These are phyloP conservation scores for Polyploca ridens DNA, from an alignment of 2,888 invertebrate species.

Conservation along the genomic window DNA sequence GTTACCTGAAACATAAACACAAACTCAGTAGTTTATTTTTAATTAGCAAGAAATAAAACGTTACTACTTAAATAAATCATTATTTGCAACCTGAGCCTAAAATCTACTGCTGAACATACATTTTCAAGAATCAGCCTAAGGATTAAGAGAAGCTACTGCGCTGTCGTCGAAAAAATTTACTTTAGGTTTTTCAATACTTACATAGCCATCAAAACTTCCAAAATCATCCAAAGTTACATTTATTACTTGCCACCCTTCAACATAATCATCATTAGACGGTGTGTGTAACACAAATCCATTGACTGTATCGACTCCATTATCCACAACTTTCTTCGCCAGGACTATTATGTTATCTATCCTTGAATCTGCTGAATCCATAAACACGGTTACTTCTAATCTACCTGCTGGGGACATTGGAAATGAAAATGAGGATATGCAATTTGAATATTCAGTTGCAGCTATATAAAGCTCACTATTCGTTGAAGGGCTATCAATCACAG, in stretches of 20 bases:
- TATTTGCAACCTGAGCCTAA: too few relatives aligned
- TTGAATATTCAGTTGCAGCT: slow-evolving; percentile 25
- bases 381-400: slow-evolving; percentile 17
- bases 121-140: too few relatives aligned
- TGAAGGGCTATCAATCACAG: slow-evolving; percentile 23
- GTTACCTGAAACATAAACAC: slow-evolving; percentile 38
- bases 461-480: slow-evolving; percentile 30
- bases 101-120: too few relatives aligned
- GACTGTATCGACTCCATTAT: slow-evolving; percentile 37
- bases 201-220: slow-evolving; percentile 42
- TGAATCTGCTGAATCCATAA: slow-evolving; percentile 21
- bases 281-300: slow-evolving; percentile 44
- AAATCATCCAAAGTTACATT: slow-evolving; percentile 38
- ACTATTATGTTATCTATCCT: slow-evolving; percentile 43
- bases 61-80: too few relatives aligned
- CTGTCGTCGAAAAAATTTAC: too few relatives aligned
- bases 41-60: too few relatives aligned
- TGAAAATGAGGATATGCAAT: slow-evolving; percentile 34
- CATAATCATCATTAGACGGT: slow-evolving; percentile 32
- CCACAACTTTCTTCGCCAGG: slow-evolving; percentile 40
- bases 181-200: slow-evolving; percentile 30
- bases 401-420: slow-evolving; percentile 19
- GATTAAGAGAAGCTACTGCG: too few relatives aligned
- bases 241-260: slow-evolving; percentile 46
- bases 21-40: not conserved